Evolutionary conservation across 2,797 vertebrate species (phyloP).

Genomic region (Pangasius macronema): DNA sequence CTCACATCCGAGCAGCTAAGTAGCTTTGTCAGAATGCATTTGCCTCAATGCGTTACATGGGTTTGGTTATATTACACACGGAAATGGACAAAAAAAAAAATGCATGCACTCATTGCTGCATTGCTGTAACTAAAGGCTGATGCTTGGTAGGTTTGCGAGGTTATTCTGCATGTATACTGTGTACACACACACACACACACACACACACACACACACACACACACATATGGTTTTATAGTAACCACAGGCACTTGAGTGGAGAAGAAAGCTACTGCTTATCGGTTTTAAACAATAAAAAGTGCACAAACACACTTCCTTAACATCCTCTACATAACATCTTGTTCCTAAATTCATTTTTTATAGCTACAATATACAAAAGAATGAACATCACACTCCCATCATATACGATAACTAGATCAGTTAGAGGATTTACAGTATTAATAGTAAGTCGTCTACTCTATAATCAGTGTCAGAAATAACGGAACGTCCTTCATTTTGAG

Average conservation of each 20-base stretch:
- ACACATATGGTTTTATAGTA: too few relatives aligned
- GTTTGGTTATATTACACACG: too few relatives aligned
- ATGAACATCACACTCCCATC: neutral
- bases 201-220: too few relatives aligned
- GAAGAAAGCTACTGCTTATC: neutral
- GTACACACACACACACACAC: too few relatives aligned
- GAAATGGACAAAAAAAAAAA: neutral
- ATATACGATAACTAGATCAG: neutral
- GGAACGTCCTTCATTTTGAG: neutral
- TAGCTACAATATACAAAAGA: neutral
- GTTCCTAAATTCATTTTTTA: neutral
- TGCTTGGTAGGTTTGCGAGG: neutral
- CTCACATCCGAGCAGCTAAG: slow-evolving; percentile 30
- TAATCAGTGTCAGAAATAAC: neutral
- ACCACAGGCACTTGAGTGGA: neutral
- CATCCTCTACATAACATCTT: neutral
- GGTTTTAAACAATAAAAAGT: neutral
- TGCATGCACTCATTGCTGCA: neutral
- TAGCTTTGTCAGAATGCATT: slow-evolving; percentile 37
- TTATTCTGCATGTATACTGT: too few relatives aligned
- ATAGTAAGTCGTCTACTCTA: neutral
- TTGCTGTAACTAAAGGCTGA: neutral
- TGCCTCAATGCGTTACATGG: slow-evolving; percentile 19
- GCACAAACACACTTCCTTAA: neutral
- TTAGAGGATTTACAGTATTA: neutral